phyloP scores from a whole-genome alignment of 2,888 invertebrate genomes.

The Drosophila nigricruria region DNA sequence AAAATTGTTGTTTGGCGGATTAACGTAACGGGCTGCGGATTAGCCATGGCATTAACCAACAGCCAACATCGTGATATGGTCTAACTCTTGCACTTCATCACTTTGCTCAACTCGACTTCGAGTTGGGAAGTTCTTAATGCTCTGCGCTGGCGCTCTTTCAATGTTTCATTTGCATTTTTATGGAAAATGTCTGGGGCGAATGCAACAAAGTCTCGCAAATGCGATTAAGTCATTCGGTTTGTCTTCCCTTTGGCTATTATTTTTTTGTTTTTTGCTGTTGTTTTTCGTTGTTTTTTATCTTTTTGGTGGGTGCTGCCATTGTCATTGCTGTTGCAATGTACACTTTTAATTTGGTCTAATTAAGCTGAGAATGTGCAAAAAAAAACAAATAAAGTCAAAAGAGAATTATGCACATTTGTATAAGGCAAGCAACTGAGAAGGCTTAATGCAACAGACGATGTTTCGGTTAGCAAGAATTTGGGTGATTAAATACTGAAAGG shows the following conservation, averaged over 20 bases:
- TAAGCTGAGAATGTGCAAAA: slow-evolving; percentile 57
- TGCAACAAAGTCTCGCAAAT: slow-evolving; percentile 74
- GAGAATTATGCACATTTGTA: slow-evolving; percentile 35
- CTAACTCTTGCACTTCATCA: slow-evolving; percentile 79
- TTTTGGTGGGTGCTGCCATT: slow-evolving; percentile 45
- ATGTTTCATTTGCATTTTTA: slow-evolving; percentile 80
- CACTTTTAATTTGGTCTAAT: slow-evolving; percentile 73
- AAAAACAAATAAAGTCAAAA: slow-evolving; percentile 24
- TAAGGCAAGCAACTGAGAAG: slow-evolving; percentile 15
- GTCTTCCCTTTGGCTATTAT: slow-evolving; percentile 35
- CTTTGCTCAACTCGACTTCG: slow-evolving; percentile 26
- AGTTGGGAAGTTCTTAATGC: slow-evolving; percentile 23
- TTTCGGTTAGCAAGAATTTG: background rate
- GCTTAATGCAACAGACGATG: background rate
- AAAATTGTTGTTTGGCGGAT: slow-evolving; percentile 71
- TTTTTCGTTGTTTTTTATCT: slow-evolving; percentile 18
- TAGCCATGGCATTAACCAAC: slow-evolving; percentile 76
- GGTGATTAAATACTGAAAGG: background rate
- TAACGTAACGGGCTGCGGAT: slow-evolving; percentile 74
- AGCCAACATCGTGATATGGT: slow-evolving; percentile 75
- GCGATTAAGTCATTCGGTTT: slow-evolving; percentile 76
- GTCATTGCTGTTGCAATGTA: slow-evolving; percentile 54
- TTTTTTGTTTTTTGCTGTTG: background rate
- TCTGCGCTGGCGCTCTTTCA: slow-evolving; percentile 30
- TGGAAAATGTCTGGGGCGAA: slow-evolving; percentile 60